These are phyloP conservation scores for Dysdera silvatica DNA, from an alignment of 1,140 invertebrate species.

Conservation along the genomic window DNA sequence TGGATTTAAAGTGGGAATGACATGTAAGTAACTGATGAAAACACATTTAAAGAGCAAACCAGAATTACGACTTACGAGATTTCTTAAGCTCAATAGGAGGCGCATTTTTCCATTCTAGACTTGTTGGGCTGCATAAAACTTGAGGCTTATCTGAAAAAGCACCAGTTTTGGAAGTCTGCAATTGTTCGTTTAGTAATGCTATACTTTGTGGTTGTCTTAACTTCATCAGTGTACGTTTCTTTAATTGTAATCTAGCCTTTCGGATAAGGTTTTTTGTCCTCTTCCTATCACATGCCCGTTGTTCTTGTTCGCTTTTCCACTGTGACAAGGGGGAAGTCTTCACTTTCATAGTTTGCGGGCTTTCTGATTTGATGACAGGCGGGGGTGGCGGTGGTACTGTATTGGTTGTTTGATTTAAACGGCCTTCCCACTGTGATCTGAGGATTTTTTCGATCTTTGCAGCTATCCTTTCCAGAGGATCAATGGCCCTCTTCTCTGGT, in stretches of 20 bases:
- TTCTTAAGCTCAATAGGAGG: too few relatives aligned
- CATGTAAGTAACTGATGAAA: too few relatives aligned
- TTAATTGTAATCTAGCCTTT: constrained; percentile 36
- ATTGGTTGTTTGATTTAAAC: constrained; percentile 31
- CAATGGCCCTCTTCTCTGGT: constrained; percentile 13
- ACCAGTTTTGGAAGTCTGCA: too few relatives aligned
- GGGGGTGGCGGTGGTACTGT: too few relatives aligned
- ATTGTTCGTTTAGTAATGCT: constrained; percentile 19
- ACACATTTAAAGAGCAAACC: too few relatives aligned
- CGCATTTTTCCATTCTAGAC: too few relatives aligned
- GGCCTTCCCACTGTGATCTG: constrained; percentile 39
- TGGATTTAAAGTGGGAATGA: too few relatives aligned
- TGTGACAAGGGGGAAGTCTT: constrained; percentile 6
- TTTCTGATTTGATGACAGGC: constrained; percentile 3
- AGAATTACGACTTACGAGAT: too few relatives aligned
- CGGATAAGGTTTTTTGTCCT: constrained; percentile 35
- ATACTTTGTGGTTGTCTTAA: constrained; percentile 31
- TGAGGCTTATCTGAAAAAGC: too few relatives aligned
- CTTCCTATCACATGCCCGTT: constrained; percentile 18
- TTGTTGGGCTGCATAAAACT: too few relatives aligned
- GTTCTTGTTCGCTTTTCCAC: constrained; percentile 23
- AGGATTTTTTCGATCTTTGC: constrained; percentile 41
- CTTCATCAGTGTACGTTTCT: constrained; percentile 32
- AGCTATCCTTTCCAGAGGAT: constrained; percentile 32
- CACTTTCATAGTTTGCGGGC: constrained; percentile 8